Conservation (phyloP, 2,888 invertebrate species). For the Chalcis sispes region DNA sequence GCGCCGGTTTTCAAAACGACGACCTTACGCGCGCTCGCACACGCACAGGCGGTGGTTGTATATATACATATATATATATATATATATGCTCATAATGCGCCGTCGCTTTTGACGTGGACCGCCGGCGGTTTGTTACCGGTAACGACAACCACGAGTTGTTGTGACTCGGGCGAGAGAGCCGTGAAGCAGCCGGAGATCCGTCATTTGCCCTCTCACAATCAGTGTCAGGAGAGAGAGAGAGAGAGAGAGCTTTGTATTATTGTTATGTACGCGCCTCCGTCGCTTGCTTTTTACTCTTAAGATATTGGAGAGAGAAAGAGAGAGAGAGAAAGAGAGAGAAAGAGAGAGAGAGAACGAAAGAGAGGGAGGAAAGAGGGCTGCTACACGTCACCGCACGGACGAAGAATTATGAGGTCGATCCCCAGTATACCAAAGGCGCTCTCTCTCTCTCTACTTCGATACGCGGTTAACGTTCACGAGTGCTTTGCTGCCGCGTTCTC, state of each 20-base stretch:
- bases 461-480: slow-evolving; percentile 16
- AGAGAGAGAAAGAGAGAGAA: no score
- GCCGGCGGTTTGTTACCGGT: slow-evolving; percentile 67
- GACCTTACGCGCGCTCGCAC: slow-evolving; percentile 54
- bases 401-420: slow-evolving; percentile 50
- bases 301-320: slow-evolving; percentile 12
- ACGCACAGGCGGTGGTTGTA: no score
- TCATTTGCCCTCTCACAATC: slow-evolving; percentile 65
- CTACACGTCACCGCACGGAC: no score
- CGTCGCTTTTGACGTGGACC: slow-evolving; percentile 65
- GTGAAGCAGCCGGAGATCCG: slow-evolving; percentile 67
- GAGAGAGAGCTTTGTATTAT: slow-evolving; percentile 67
- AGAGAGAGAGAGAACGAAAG: no score
- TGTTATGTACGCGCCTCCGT: not conserved
- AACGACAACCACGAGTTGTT: slow-evolving; percentile 65
- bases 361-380: no score
- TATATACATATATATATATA: no score
- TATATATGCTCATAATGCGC: no score
- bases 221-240: slow-evolving; percentile 67
- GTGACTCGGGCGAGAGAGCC: slow-evolving; percentile 70
- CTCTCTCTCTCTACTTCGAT: not conserved
- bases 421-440: no score
- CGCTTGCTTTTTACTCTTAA: not conserved
- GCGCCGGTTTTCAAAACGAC: slow-evolving; percentile 71
- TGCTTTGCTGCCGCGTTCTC: slow-evolving; percentile 15